Conservation (phyloP, 2,797 vertebrate species). For the Coilia nasus region DNA sequence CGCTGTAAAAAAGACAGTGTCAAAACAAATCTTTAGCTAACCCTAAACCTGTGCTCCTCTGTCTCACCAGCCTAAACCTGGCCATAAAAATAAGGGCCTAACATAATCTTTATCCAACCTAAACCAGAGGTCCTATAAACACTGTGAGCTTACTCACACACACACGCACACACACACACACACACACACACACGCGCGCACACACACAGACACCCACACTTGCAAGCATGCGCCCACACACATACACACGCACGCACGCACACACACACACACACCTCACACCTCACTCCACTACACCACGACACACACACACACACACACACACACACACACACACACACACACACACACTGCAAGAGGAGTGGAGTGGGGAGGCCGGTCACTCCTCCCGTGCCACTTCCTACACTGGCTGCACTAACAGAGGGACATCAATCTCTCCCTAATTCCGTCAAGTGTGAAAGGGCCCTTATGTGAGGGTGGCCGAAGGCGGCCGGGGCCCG, state of each 20-base stretch:
- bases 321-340: conserved; percentile 22
- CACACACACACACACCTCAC: conserved; percentile 59
- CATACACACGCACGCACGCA: no score
- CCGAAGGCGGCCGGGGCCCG: conserved; percentile 58
- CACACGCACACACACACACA: conserved; percentile 6
- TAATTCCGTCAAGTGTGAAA: conserved; percentile 84
- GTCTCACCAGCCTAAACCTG: neutral
- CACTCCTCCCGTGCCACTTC: conserved; percentile 45
- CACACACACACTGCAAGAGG: conserved; percentile 25
- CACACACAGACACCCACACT: no score
- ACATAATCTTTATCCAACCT: neutral
- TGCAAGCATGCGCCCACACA: no score
- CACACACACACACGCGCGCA: no score
- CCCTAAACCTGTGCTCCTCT: neutral
- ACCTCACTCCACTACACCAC: conserved; percentile 56
- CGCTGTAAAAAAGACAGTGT: neutral
- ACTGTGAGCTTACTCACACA: neutral
- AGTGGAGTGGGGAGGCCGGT: conserved; percentile 34
- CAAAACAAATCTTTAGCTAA: conserved; percentile 1
- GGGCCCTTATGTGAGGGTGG: conserved; percentile 68
- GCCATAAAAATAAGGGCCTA: neutral
- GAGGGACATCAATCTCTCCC: conserved; percentile 78
- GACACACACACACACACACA: conserved; percentile 50
- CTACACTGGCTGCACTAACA: conserved; percentile 54
- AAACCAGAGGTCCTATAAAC: conserved; percentile 11